Evolutionary conservation across 2,888 invertebrate species (phyloP).

Genomic region (Lithophane ornitopus): DNA sequence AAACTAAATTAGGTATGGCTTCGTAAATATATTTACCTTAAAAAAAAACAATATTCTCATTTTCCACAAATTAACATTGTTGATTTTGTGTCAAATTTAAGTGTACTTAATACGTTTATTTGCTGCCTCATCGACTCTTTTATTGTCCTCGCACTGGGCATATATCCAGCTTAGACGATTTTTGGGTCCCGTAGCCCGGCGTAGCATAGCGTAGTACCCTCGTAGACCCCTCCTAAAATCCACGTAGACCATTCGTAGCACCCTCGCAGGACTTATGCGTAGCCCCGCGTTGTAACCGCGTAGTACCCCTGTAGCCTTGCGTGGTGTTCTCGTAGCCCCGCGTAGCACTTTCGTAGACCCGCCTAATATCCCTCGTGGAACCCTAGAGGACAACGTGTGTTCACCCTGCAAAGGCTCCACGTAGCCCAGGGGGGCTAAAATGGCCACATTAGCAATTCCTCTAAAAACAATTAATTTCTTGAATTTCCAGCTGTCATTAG

Average conservation of each 20-base stretch:
- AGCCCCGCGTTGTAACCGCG: not conserved
- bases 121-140: slow-evolving; percentile 18
- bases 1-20: slow-evolving; percentile 23
- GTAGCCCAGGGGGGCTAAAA: too few relatives aligned
- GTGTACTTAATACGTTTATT: not conserved
- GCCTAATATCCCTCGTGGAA: not conserved
- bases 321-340: too few relatives aligned
- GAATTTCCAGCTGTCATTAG: too few relatives aligned
- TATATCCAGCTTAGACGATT: not conserved
- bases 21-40: slow-evolving; percentile 45
- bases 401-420: not conserved
- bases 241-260: not conserved
- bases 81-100: not conserved
- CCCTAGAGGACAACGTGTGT: not conserved
- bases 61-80: not conserved
- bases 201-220: not conserved
- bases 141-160: not conserved
- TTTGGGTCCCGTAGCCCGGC: not conserved
- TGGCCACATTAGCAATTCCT: too few relatives aligned
- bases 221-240: not conserved
- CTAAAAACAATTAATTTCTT: too few relatives aligned
- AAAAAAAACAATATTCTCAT: slow-evolving; percentile 9
- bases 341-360: not conserved
- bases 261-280: not conserved
- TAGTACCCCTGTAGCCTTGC: not conserved